Conservation (phyloP, 2,888 invertebrate species). For the Synergus gifuensis region DNA sequence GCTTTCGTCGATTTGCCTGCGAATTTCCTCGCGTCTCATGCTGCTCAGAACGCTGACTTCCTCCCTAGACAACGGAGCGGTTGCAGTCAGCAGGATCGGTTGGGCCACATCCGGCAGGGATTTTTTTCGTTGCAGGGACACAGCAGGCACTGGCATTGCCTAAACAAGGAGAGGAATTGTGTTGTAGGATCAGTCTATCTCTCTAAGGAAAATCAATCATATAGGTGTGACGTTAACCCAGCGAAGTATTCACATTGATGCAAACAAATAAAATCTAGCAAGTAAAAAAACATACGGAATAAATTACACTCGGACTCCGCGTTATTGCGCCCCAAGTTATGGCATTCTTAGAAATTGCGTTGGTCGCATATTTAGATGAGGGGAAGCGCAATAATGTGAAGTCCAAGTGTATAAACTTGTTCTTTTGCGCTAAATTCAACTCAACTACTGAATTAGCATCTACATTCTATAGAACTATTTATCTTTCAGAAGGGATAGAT, state of each 20-base stretch:
- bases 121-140: slow-evolving; percentile 93
- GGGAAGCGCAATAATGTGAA: too few species aligned
- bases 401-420: too few species aligned
- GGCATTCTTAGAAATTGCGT: too few species aligned
- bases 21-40: slow-evolving; percentile 95
- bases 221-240: neutral
- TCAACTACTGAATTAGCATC: too few species aligned
- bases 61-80: slow-evolving; percentile 93
- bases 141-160: slow-evolving; percentile 88
- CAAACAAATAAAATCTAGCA: slow-evolving; percentile 3
- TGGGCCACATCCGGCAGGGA: slow-evolving; percentile 93
- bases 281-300: neutral
- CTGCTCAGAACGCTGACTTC: slow-evolving; percentile 97
- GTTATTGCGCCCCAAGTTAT: too few species aligned
- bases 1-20: slow-evolving; percentile 93
- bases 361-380: too few species aligned
- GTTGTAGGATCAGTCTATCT: slow-evolving; percentile 39
- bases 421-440: too few species aligned
- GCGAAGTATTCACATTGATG: slow-evolving; percentile 19
- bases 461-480: too few species aligned
- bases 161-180: slow-evolving; percentile 76
- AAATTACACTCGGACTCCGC: too few species aligned
- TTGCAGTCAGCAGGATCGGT: slow-evolving; percentile 88
- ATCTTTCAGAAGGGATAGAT: too few species aligned
- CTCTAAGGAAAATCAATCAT: slow-evolving; percentile 21